Evolutionary conservation across 2,888 invertebrate genomes (phyloP), one percentile per base, ranked within the genome.

Genomic region (Incurvaria masculella): DNA sequence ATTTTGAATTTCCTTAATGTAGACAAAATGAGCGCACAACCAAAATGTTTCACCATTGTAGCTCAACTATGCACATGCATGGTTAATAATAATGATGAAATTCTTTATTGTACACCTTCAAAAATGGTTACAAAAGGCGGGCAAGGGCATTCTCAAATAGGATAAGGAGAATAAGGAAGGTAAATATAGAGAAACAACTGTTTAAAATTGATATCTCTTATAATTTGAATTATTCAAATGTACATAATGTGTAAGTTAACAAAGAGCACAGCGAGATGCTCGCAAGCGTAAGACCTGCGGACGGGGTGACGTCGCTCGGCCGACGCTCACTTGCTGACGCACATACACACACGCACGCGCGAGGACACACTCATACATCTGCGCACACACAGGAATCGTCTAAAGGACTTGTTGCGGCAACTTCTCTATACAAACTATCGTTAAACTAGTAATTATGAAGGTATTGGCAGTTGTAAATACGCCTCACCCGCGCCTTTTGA

Each of bases 221-320:
- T 78, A 76, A 75, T 78, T 76, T 78, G 74, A 78, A 75, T 78
- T 73, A 72, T 75, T 76, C 75, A 74, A 75, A 73, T 76, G 75
- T 76, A 76, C 75, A 74, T 69, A 69, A 73, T 75, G 75, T 78
- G 72, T 76, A 33, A 33, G 33, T 14, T 73, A 76, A 78, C 78
- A 78, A 76, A 76, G 73, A 65, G 67, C 66, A 68, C 74, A 75
- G 78, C 74, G 73, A 75, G 74, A 72, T 64, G 69, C 62, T 61
- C 64, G 60, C 61, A 56, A 11, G 33, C 33, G 33, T 8, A 6
- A n/a, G 11, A 33, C 6, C 11, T n/a, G 11, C 11, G 33, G 14
- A n/a, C 33, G 33, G 8, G 33, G 11, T 14, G 11, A n/a, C 33
- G 61, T 58, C 62, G 53, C 63, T 56, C 59, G 53, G n/a, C 42